Evolutionary conservation across 2,888 invertebrate genomes (phyloP), one percentile per base, ranked within the genome.

Genomic region (Phrixothrix hirtus): DNA sequence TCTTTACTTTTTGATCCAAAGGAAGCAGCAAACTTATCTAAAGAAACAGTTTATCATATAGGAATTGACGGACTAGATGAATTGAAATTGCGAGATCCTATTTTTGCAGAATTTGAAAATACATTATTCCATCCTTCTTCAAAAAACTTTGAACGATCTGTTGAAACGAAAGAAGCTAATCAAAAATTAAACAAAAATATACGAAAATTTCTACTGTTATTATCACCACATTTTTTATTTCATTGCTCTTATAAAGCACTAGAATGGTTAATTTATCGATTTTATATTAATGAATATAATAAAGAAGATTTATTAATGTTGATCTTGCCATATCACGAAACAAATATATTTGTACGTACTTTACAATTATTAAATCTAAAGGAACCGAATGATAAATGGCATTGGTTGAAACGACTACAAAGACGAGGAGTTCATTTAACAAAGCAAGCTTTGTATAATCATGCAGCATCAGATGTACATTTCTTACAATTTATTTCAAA

Each of bases 261-360:
- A 35, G 99, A 99, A 79, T 99, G 97, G 97, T 80, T 99, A 1
- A 85, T 98, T 34, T 84, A 92, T 66, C 84, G 95, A 61, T 96
- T 88, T 71, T 85, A 88, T 59, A 88, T 98, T 54, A 90, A 98
- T 65, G 82, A 89, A 43, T 97, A 89, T 74, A 97, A 97, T 70
- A 83, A 85, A 46, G 86, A 92, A 67, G 85, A 86, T 0, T 79
- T 97, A 29, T 78, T 98, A 65, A 80, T 86, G 54, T 78, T 92
- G 5, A 88, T 92, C 45, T 75, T 99, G 44, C 97, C 98, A 0
- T 97, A 95, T 72, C 95, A 97, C 74, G 92, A 95, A 67, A 92
- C 94, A 0, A 88, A 89, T 60, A 87, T 92, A 56, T 99, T 97
- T 77, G 86, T 91, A 0, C 77, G 84, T 64, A 83, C 92, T 37